phyloP scores from a whole-genome alignment of 2,113 vertebrate genomes.

The Coptodon bakossiorum region DNA sequence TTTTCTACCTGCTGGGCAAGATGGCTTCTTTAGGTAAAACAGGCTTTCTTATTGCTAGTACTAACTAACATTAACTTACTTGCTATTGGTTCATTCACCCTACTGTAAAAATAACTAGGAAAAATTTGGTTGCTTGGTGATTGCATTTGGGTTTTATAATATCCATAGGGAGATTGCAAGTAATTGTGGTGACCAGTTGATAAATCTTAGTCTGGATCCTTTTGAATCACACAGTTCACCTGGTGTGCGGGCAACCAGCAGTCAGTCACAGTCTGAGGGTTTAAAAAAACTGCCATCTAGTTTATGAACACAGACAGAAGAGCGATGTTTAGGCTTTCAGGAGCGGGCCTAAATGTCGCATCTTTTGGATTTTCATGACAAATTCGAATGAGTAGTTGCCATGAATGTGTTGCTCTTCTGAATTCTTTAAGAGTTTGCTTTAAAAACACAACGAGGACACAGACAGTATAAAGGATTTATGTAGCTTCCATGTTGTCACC shows the following conservation, averaged over 20 bases:
- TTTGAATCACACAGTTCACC: neutral
- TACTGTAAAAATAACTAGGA: neutral
- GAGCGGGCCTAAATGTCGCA: rapidly evolving
- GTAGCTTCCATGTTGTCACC: neutral
- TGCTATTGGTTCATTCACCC: neutral
- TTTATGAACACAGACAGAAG: rapidly evolving
- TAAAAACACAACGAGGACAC: neutral
- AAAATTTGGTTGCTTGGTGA: neutral
- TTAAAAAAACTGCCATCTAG: neutral
- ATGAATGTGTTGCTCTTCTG: neutral
- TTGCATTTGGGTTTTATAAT: neutral
- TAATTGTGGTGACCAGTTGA: neutral
- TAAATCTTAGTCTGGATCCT: neutral
- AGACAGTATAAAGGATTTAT: neutral
- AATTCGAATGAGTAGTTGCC: neutral
- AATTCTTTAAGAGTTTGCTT: neutral
- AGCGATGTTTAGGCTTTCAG: neutral
- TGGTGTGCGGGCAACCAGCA: neutral
- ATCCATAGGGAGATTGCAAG: neutral
- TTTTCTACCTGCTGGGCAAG: neutral
- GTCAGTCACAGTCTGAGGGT: neutral
- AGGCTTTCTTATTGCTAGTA: neutral
- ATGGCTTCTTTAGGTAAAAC: neutral
- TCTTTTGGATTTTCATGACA: neutral
- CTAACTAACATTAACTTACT: neutral